Evolutionary conservation across 1,140 invertebrate species (phyloP).

Genomic region (Macrotrachela quadricornifera): DNA sequence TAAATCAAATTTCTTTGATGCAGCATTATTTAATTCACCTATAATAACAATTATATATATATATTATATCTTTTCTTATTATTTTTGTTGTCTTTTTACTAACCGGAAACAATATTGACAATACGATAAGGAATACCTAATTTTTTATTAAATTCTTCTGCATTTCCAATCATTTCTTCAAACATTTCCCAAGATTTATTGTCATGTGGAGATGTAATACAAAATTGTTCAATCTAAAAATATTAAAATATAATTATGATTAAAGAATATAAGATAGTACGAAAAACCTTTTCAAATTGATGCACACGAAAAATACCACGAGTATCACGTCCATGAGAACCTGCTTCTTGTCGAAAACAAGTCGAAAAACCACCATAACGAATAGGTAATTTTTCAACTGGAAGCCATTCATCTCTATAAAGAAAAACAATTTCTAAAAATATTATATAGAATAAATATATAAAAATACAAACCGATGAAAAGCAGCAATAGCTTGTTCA

Average conservation of each 20-base stretch:
- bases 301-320: constrained; percentile 96
- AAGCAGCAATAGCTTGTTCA: constrained; percentile 95
- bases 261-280: too few relatives aligned
- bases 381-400: constrained; percentile 61
- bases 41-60: too few relatives aligned
- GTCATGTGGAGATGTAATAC: constrained; percentile 80
- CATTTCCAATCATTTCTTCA: constrained; percentile 93
- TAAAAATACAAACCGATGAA: constrained; percentile 55
- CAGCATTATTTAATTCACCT: constrained; percentile 84
- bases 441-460: too few relatives aligned
- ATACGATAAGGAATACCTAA: constrained; percentile 81
- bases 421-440: too few relatives aligned
- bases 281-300: constrained; percentile 96
- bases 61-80: too few relatives aligned
- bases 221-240: constrained; percentile 60
- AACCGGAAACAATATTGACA: constrained; percentile 89
- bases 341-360: constrained; percentile 97
- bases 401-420: constrained; percentile 63
- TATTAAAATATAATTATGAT: too few relatives aligned
- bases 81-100: too few relatives aligned
- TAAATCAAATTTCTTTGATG: constrained; percentile 87
- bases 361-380: constrained; percentile 83
- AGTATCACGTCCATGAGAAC: constrained; percentile 91
- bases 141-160: constrained; percentile 71
- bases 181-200: constrained; percentile 93